Conservation (phyloP, 1,140 invertebrate species). For the Sitobion miscanthi region DNA sequence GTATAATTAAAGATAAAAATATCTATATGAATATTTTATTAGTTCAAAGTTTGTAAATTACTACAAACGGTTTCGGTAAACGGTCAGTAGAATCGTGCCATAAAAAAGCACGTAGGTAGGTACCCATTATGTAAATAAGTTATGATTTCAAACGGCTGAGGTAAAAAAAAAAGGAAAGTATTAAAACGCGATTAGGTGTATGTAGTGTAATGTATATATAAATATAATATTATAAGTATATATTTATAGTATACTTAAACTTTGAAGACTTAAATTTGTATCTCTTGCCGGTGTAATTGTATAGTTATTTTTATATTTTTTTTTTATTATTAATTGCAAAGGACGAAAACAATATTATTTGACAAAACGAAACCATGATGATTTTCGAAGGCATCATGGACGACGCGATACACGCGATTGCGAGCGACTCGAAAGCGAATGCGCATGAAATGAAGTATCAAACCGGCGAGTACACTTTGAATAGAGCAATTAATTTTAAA, state of each 20-base stretch:
- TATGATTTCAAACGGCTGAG: neutral
- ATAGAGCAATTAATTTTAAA: neutral
- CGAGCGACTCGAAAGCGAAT: neutral
- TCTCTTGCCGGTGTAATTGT: neutral
- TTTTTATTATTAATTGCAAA: neutral
- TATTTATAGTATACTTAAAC: too few species aligned
- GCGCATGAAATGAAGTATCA: neutral
- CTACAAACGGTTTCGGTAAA: neutral
- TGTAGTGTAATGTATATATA: neutral
- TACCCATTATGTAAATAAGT: neutral
- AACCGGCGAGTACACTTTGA: neutral
- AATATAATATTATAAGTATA: too few species aligned
- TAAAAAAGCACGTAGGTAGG: neutral
- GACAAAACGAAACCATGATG: neutral
- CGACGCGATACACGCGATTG: neutral
- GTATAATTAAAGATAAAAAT: too few species aligned
- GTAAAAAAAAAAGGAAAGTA: neutral
- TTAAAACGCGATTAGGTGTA: neutral
- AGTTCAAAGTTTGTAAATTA: neutral
- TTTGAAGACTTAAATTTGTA: too few species aligned
- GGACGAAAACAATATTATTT: too few species aligned
- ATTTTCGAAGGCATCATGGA: neutral
- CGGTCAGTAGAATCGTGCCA: neutral
- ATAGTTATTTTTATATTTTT: neutral
- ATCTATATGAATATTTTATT: neutral